Evolutionary conservation across 2,113 vertebrate genomes (phyloP), one percentile per base, ranked within the genome.

Genomic region (Nothocercus julius): DNA sequence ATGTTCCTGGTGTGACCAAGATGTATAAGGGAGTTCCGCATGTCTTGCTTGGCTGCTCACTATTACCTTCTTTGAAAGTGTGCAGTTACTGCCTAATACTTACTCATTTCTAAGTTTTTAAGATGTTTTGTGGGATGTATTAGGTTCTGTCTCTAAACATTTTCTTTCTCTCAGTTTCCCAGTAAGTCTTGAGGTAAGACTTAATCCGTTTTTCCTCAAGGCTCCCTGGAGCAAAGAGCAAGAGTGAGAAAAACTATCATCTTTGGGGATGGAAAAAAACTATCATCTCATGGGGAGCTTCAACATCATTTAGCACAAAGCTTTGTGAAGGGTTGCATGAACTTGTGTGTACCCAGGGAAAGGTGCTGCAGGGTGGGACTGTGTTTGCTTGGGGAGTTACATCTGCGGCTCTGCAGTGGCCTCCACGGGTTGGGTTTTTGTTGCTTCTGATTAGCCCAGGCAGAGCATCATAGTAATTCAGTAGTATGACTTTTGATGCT

Each of bases 61-160:
- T n/a, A 2, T 18, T 83, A 68, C 36, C 85, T 85, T 47, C 67
- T 73, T 2, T 67, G 53, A 22, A 66, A 25, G 4, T 44, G 12
- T 47, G 21, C 1, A 3, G 51, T 32, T 54, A 30, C 51, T 79
- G 13, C 44, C 42, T 76, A 47, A 14, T 72, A n/a, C 7, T 64
- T 86, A 30, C 1, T n/a, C 5, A 30, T 82, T 85, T 68, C 24
- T 14, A 32, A 58, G 19, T 40, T 42, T 53, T 62, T 47, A 9
- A 21, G 17, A 13, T 40, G 56, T 78, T 74, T 28, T 22, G 2
- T 30, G 24, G 3, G 4, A 2, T 32, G 7, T 44, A 30, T 0
- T 27, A 74, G 67, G 3, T 67, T 93, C 74, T 82, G 7, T 36
- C 61, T 9, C 8, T 59, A 30, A 80, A 64, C 16, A 15, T 85